phyloP scores from a whole-genome alignment of 2,888 invertebrate species.

The Iselma pallidipennis region DNA sequence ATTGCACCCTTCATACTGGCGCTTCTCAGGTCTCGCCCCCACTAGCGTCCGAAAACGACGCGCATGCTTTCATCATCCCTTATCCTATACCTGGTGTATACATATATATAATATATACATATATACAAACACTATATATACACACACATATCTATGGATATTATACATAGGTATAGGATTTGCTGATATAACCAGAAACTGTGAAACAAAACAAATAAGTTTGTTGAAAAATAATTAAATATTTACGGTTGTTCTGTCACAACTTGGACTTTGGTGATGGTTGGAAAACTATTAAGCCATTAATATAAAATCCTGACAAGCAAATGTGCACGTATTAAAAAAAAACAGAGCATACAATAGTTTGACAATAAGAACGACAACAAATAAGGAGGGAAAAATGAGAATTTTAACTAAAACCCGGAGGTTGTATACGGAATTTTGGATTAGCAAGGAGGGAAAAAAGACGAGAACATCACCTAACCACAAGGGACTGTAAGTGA shows the following conservation, averaged over 20 bases:
- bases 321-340: no score
- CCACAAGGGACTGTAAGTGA: background rate
- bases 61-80: conserved; percentile 42
- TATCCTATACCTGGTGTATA: conserved; percentile 43
- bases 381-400: background rate
- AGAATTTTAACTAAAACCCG: background rate
- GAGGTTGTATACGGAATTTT: background rate
- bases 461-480: background rate
- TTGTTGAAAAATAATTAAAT: background rate
- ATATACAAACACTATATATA: no score
- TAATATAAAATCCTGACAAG: no score
- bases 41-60: conserved; percentile 42
- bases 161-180: no score
- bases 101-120: no score
- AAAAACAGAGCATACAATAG: no score
- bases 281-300: no score
- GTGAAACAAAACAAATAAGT: background rate
- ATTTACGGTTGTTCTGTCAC: no score
- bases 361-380: no score
- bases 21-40: conserved; percentile 47
- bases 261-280: no score
- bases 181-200: conserved; percentile 3
- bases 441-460: background rate
- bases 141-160: no score
- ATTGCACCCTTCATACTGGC: conserved; percentile 50